A percentile compares a stretch with the other conserved stretches of the same genome.
phyloP scores from a whole-genome alignment of 2,888 invertebrate genomes.

The Hypsopygia costalis region DNA sequence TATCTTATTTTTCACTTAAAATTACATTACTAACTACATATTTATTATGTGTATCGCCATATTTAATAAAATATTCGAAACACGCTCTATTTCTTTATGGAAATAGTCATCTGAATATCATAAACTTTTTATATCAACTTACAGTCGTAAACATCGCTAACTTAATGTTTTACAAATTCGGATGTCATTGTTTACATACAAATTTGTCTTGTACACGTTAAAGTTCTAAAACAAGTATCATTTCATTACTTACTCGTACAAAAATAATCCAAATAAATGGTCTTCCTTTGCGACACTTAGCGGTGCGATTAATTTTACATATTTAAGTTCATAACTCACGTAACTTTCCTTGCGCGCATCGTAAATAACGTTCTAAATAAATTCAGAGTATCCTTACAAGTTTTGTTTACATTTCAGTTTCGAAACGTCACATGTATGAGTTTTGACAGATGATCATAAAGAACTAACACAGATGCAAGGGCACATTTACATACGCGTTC shows the following conservation, averaged over 20 bases:
- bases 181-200: slow-evolving; percentile 37
- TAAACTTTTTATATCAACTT: slow-evolving; percentile 41
- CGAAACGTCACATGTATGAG: slow-evolving; percentile 75
- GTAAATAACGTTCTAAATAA: slow-evolving; percentile 63
- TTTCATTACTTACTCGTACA: slow-evolving; percentile 66
- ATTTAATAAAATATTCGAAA: slow-evolving; percentile 13
- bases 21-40: background rate
- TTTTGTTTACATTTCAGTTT: slow-evolving; percentile 76
- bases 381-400: slow-evolving; percentile 42
- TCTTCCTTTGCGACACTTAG: slow-evolving; percentile 49
- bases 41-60: slow-evolving; percentile 16
- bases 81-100: slow-evolving; percentile 26
- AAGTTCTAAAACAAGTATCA: slow-evolving; percentile 42
- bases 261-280: slow-evolving; percentile 63
- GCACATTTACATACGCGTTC: slow-evolving; percentile 65
- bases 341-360: slow-evolving; percentile 52
- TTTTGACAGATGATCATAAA: slow-evolving; percentile 77
- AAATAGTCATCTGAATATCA: slow-evolving; percentile 33
- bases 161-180: slow-evolving; percentile 36
- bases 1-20: background rate
- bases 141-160: slow-evolving; percentile 41
- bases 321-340: slow-evolving; percentile 71
- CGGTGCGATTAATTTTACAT: slow-evolving; percentile 64
- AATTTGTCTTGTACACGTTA: slow-evolving; percentile 37
- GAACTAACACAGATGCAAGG: slow-evolving; percentile 62